Conservation (phyloP, 2,797 vertebrate species). For the Xiphophorus birchmanni region DNA sequence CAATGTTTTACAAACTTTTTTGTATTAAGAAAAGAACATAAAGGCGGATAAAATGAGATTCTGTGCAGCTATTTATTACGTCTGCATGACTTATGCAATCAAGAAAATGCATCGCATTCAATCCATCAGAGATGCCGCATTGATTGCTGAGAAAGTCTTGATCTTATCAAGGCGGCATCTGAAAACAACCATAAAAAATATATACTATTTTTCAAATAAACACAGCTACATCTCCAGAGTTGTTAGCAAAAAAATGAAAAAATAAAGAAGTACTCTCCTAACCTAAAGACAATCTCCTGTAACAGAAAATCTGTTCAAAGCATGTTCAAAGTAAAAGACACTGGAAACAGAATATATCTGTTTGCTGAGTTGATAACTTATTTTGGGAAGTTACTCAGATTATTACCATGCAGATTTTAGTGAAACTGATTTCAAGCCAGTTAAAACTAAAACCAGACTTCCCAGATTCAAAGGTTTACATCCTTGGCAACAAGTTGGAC, state of each 20-base stretch:
- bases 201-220: not conserved
- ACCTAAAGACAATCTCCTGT: not conserved
- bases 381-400: not conserved
- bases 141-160: conserved; percentile 8
- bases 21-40: conserved; percentile 15
- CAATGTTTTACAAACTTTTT: conserved; percentile 8
- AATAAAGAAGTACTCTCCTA: not conserved
- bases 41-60: conserved; percentile 7
- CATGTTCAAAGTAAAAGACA: not conserved
- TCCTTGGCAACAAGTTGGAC: not conserved
- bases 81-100: conserved; percentile 21
- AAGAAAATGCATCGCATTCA: conserved; percentile 23
- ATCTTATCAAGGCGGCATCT: conserved; percentile 10
- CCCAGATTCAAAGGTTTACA: not conserved
- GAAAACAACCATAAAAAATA: conserved; percentile 3
- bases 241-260: conserved; percentile 3
- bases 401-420: not conserved
- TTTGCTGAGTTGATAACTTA: not conserved
- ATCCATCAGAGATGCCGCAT: conserved; percentile 6
- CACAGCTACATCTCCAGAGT: not conserved
- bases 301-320: not conserved
- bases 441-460: not conserved
- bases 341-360: not conserved
- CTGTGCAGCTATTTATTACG: conserved; percentile 15
- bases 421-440: not conserved